Evolutionary conservation across 2,888 invertebrate genomes (phyloP).

Genomic region (Polyommatus icarus): DNA sequence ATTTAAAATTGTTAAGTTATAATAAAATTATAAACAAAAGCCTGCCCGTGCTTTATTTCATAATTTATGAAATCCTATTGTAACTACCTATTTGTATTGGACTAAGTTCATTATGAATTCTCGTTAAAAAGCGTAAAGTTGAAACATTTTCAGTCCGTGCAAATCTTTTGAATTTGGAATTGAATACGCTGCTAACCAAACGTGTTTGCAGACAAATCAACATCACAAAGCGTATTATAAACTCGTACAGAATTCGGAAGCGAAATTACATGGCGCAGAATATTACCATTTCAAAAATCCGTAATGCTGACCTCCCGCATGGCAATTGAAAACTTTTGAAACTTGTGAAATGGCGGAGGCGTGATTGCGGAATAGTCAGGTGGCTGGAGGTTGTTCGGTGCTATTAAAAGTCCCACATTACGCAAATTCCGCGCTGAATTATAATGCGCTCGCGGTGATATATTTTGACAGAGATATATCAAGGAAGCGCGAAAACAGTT

Average conservation of each 20-base stretch:
- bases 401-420: constrained; percentile 66
- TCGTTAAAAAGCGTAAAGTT: not conserved
- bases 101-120: not conserved
- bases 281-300: constrained; percentile 31
- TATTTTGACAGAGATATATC: constrained; percentile 7
- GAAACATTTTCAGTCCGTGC: not conserved
- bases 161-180: constrained; percentile 6
- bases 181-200: constrained; percentile 12
- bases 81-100: not conserved
- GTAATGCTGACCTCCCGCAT: constrained; percentile 44
- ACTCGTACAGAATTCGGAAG: constrained; percentile 17
- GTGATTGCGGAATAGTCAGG: constrained; percentile 61
- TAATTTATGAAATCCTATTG: not conserved
- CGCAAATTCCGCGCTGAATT: constrained; percentile 36
- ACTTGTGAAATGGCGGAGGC: constrained; percentile 66
- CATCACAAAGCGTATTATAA: constrained; percentile 17
- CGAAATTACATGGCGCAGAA: not conserved
- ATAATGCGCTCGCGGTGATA: not conserved
- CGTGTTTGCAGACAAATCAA: constrained; percentile 24
- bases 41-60: not conserved
- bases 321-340: constrained; percentile 60
- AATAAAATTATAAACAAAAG: not conserved
- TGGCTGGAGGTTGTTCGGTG: constrained; percentile 52
- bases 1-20: not conserved
- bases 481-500: not conserved